Evolutionary conservation across 2,888 invertebrate species (phyloP), one percentile per base, ranked within the genome.

Genomic region (Reticulitermes lucifugus): DNA sequence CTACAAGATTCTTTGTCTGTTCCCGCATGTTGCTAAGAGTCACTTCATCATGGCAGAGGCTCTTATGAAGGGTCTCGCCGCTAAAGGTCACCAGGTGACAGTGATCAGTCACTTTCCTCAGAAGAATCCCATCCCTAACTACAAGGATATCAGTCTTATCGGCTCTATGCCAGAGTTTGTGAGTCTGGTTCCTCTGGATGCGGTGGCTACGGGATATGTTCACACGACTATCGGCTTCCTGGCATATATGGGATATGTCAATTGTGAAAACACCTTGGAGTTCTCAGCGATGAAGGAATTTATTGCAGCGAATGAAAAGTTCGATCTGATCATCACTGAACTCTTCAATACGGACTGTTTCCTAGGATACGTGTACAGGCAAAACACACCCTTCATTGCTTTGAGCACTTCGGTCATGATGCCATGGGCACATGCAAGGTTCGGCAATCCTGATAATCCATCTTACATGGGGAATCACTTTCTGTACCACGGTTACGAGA

Each of bases 281-380:
- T 46, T 84, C 7, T 86, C 87, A 2, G n/a, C 86, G 14, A 83
- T 88, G 25, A 86, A 87, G 41, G 79, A 86, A n/a, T 79, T 88
- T 18, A 83, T 88, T 22, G 83, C 85, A 14, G 85, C 86, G 6
- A 81, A 86, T 79, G 85, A 87, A 51, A 85, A 93, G 80, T 96
- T 93, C 88, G 96, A 96, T 89, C 89, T 96, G 0, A 92, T 95
- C 10, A 89, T 96, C 0, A 91, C 94, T 83, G 96, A 96, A 90
- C 93, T 93, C 85, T 96, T 96, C 89, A 95, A 95, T 87, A 93
- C 93, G 81, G 95, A 96, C 88, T 96, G 96, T 89, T 93, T 94
- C 89, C 90, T 95, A 87, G 94, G 94, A 2, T 81, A 65, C 59
- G 94, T 93, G 0, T 92, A 95, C 88, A 93, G 94, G 88, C 92